Evolutionary conservation across 1,140 invertebrate species (phyloP).

Genomic region (Polyergus mexicanus): DNA sequence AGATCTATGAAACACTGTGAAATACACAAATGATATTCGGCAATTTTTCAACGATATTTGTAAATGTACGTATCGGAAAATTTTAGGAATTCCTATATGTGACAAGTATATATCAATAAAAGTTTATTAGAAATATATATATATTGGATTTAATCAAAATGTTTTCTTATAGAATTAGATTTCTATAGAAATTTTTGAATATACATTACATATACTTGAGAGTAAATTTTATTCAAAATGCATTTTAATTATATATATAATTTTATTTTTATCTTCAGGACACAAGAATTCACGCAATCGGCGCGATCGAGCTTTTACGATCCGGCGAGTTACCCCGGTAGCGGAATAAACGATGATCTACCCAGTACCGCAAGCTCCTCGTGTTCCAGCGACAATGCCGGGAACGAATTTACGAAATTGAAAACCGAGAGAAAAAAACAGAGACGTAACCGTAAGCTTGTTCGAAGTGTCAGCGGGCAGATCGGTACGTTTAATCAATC

Average conservation of each 20-base stretch:
- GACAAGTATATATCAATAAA: neutral
- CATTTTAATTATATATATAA: neutral
- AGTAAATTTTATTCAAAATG: neutral
- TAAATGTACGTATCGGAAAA: neutral
- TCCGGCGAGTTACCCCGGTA: constrained; percentile 62
- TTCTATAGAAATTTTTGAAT: neutral
- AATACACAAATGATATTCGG: neutral
- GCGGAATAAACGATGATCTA: constrained; percentile 57
- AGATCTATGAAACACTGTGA: neutral
- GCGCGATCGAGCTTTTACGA: constrained; percentile 74
- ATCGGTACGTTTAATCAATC: constrained; percentile 51
- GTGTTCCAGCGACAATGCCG: constrained; percentile 60
- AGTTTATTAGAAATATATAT: neutral
- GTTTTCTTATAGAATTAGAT: neutral
- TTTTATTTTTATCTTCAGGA: constrained; percentile 52
- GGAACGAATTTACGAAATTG: constrained; percentile 87
- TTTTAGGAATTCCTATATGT: neutral
- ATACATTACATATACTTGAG: neutral
- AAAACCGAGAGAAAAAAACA: constrained; percentile 86
- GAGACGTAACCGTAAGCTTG: constrained; percentile 85
- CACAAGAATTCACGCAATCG: constrained; percentile 66
- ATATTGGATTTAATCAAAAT: neutral
- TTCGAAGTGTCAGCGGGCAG: constrained; percentile 82
- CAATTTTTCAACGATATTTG: neutral
- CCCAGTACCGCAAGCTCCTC: constrained; percentile 70